Percentiles rank a stretch among this genome's conserved stretches.
phyloP scores from a whole-genome alignment of 2,797 vertebrate genomes.

The Agapornis canus region DNA sequence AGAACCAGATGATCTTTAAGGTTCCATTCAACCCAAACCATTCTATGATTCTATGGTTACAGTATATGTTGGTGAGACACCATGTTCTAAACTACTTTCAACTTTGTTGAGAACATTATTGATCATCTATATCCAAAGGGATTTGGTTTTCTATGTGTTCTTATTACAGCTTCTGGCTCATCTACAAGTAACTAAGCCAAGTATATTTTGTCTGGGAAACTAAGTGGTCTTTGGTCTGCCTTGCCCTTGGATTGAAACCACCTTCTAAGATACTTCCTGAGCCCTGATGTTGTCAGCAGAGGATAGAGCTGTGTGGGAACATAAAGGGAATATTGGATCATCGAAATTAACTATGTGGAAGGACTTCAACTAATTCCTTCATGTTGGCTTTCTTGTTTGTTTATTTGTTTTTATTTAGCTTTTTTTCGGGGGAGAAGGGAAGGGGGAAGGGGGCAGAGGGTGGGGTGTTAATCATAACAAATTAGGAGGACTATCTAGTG shows the following conservation, averaged over 20 bases:
- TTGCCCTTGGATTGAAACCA: background rate
- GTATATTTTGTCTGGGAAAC: background rate
- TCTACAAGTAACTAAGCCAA: background rate
- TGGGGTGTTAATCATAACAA: background rate
- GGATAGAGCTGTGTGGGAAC: slow-evolving; percentile 20
- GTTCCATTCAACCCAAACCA: background rate
- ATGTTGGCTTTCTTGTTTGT: background rate
- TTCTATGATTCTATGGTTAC: background rate
- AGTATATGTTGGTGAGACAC: background rate
- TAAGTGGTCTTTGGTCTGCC: background rate
- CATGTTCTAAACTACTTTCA: slow-evolving; percentile 2
- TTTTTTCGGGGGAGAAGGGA: background rate
- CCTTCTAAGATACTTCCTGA: slow-evolving; percentile 21
- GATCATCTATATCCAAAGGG: slow-evolving; percentile 19
- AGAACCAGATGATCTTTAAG: background rate
- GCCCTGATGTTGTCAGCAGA: background rate
- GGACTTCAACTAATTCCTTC: background rate
- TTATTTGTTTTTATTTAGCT: background rate
- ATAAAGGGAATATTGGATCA: slow-evolving; percentile 37
- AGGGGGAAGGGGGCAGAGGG: too few relatives aligned
- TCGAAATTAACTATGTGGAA: slow-evolving; percentile 34
- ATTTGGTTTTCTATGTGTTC: slow-evolving; percentile 14
- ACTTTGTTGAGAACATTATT: slow-evolving; percentile 6
- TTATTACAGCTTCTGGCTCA: slow-evolving; percentile 17
- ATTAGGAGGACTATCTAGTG: background rate